phyloP scores from a whole-genome alignment of 2,113 vertebrate species.

The Asarcornis scutulata region DNA sequence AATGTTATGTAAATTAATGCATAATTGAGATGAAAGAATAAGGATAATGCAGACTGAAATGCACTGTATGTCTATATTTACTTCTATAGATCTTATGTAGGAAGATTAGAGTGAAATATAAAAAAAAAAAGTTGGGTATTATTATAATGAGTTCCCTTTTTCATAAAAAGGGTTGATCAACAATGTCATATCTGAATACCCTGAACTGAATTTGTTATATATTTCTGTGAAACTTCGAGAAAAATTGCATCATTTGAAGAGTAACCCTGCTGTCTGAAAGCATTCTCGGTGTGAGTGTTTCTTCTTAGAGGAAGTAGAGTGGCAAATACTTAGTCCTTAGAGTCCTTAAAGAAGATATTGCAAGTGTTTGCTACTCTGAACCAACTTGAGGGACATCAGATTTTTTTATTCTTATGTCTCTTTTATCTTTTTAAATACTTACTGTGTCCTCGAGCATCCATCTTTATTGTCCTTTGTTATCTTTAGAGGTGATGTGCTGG shows the following conservation, averaged over 20 bases:
- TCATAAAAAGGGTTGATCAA: neutral
- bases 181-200: neutral
- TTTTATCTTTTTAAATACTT: neutral
- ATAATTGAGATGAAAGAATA: neutral
- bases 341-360: neutral
- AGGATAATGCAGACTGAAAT: neutral
- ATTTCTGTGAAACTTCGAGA: neutral
- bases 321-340: neutral
- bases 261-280: neutral
- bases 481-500: neutral
- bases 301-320: neutral
- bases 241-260: neutral
- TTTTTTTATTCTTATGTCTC: neutral
- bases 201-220: neutral
- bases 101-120: neutral
- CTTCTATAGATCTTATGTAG: neutral
- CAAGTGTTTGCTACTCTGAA: neutral
- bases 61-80: neutral
- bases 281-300: neutral
- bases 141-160: neutral
- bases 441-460: neutral
- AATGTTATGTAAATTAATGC: neutral
- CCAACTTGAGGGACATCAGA: neutral
- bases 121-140: neutral
- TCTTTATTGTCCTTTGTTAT: neutral